Evolutionary conservation across 2,113 vertebrate genomes (phyloP).

Genomic region (Isichthys henryi): DNA sequence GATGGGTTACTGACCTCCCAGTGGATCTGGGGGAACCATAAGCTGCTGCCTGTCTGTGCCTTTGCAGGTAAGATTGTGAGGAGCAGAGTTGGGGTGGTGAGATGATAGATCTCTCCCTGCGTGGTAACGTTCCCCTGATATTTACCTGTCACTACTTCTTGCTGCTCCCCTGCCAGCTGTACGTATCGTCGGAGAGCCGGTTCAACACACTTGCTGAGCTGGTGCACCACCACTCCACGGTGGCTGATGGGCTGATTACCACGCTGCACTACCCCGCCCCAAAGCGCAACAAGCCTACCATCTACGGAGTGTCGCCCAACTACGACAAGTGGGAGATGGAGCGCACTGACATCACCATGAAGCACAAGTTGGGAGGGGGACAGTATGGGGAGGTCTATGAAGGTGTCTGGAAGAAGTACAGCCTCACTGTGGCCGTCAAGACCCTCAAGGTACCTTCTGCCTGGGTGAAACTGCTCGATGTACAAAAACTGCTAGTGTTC

Average conservation of each 20-base stretch:
- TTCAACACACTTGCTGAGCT: slow-evolving; percentile 94
- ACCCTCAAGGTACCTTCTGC: slow-evolving; percentile 78
- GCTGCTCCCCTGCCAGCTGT: slow-evolving; percentile 65
- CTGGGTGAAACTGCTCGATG: not conserved
- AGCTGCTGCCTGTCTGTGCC: not conserved
- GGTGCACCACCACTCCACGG: slow-evolving; percentile 95
- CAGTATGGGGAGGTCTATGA: slow-evolving; percentile 98
- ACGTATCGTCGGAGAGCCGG: slow-evolving; percentile 94
- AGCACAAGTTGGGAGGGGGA: slow-evolving; percentile 93
- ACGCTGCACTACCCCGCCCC: slow-evolving; percentile 94
- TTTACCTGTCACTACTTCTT: not conserved
- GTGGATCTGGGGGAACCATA: not conserved
- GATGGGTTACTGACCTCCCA: not conserved
- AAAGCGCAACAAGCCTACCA: slow-evolving; percentile 96
- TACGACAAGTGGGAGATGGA: slow-evolving; percentile 99
- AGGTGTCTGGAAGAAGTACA: slow-evolving; percentile 98
- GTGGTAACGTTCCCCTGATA: not conserved
- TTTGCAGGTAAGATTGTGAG: not conserved
- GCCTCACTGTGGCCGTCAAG: slow-evolving; percentile 91
- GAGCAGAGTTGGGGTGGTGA: not conserved
- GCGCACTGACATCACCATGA: slow-evolving; percentile 98
- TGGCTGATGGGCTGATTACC: slow-evolving; percentile 93
- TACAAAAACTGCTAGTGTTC: slow-evolving; percentile 33
- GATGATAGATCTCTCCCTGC: not conserved
- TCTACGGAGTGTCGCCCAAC: slow-evolving; percentile 95